Percentiles rank a stretch among this genome's conserved stretches.
These are phyloP conservation scores for Stenichneumon culpator DNA, from an alignment of 2,888 invertebrate genomes.

Conservation along the genomic window DNA sequence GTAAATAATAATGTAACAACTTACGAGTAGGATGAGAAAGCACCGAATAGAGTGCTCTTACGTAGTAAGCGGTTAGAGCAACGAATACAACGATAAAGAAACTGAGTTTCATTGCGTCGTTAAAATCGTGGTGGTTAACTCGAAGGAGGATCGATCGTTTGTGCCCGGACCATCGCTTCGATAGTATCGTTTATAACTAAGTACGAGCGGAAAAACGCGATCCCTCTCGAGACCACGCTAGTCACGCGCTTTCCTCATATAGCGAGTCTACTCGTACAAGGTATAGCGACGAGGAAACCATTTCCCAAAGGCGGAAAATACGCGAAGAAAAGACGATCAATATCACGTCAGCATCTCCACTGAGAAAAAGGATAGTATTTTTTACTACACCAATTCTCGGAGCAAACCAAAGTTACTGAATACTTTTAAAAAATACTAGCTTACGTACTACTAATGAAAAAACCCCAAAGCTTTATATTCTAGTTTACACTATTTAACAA, in stretches of 20 bases:
- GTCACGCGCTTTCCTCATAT: neutral
- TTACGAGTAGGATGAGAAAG: neutral
- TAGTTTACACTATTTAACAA: no score
- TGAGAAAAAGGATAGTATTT: no score
- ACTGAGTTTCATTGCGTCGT: slow-evolving; percentile 37
- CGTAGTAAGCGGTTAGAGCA: slow-evolving; percentile 18
- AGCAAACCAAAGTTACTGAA: no score
- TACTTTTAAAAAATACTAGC: no score
- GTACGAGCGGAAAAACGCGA: slow-evolving; percentile 12
- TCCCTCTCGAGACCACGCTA: neutral
- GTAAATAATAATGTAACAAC: no score
- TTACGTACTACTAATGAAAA: no score
- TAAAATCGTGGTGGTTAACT: neutral
- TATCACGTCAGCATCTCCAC: no score
- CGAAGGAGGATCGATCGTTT: slow-evolving; percentile 32
- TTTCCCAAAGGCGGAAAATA: slow-evolving; percentile 8
- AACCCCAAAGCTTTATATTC: no score
- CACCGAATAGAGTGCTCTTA: neutral
- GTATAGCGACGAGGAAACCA: slow-evolving; percentile 36
- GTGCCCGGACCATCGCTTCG: neutral
- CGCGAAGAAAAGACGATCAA: neutral
- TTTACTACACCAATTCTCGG: no score
- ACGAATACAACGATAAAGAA: slow-evolving; percentile 33
- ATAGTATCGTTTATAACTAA: slow-evolving; percentile 48
- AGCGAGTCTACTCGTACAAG: neutral